These are phyloP conservation scores for Tragelaphus oryx DNA, from an alignment of 2,797 vertebrate genomes.

Conservation along the genomic window DNA sequence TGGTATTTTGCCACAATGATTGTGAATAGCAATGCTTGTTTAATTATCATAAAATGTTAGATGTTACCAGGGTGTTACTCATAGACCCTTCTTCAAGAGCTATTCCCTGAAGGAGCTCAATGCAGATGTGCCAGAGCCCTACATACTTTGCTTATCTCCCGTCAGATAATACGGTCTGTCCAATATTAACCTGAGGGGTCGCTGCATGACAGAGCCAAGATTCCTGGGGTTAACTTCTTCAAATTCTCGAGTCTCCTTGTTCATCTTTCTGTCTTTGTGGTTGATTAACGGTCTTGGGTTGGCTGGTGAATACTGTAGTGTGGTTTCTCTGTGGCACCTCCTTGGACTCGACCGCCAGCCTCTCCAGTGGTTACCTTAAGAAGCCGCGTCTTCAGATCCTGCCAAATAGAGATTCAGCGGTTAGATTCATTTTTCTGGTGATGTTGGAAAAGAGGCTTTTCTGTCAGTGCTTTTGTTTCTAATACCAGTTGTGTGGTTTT, in stretches of 20 bases:
- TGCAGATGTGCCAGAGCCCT: neutral
- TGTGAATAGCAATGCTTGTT: neutral
- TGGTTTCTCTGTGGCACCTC: neutral
- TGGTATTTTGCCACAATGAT: neutral
- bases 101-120: neutral
- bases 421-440: neutral
- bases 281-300: neutral
- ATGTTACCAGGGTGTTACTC: neutral
- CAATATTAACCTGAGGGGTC: neutral
- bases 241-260: neutral
- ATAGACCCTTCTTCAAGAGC: neutral
- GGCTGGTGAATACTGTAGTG: neutral
- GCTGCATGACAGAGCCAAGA: neutral
- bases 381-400: neutral
- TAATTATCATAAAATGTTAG: neutral
- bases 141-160: neutral
- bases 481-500: neutral
- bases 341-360: neutral
- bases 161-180: neutral
- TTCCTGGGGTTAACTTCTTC: neutral
- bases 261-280: constrained; percentile 18
- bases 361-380: neutral
- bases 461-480: neutral
- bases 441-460: neutral
- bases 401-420: neutral